phyloP scores from a whole-genome alignment of 2,888 invertebrate species.

The Smittia aterrima region DNA sequence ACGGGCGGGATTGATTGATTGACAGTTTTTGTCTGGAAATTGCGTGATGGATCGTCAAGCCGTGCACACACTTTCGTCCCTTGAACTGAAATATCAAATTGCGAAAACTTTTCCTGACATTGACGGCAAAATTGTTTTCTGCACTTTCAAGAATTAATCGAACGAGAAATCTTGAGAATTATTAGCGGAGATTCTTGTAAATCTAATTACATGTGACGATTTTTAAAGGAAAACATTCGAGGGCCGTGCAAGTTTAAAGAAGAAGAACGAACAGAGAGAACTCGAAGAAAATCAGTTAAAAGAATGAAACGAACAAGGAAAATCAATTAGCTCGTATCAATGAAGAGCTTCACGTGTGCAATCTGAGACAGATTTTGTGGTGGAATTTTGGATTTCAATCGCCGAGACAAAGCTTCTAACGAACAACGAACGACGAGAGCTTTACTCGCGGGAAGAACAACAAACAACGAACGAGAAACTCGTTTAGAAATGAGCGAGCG shows the following conservation, averaged over 20 bases:
- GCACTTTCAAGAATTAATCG: background rate
- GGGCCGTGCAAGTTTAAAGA: background rate
- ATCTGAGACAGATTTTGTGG: background rate
- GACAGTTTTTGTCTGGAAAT: constrained; percentile 35
- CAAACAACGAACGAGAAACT: background rate
- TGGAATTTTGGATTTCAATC: background rate
- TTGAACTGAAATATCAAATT: background rate
- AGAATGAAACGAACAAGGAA: constrained; percentile 33
- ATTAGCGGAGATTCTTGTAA: background rate
- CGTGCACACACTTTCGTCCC: background rate
- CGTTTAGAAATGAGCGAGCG: background rate
- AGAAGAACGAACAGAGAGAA: background rate
- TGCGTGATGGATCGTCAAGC: constrained; percentile 4
- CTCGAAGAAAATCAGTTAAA: background rate
- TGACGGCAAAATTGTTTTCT: background rate
- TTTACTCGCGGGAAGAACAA: background rate
- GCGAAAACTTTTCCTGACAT: background rate
- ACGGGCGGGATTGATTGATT: constrained; percentile 25
- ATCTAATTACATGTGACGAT: background rate
- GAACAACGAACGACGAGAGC: constrained; percentile 4
- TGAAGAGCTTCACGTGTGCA: background rate
- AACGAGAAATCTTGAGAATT: background rate
- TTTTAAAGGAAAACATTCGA: background rate
- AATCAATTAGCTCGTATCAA: constrained; percentile 34
- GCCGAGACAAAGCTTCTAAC: background rate